Percentiles rank a stretch among this genome's conserved stretches.
phyloP scores from a whole-genome alignment of 2,888 invertebrate genomes.

The Chymomyza amoena region DNA sequence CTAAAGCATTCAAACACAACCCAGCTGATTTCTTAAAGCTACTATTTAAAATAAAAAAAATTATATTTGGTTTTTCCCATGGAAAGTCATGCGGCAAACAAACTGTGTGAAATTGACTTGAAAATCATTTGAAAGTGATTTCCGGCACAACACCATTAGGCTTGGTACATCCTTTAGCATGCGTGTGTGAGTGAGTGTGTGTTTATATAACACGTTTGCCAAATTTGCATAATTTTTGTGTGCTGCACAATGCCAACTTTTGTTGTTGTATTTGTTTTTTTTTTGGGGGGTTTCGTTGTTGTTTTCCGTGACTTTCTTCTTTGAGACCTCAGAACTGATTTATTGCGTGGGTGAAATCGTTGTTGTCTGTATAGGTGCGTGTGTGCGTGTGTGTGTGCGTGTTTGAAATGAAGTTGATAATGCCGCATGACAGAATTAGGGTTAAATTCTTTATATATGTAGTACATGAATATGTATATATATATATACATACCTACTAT shows the following conservation, averaged over 20 bases:
- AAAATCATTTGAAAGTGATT: no score
- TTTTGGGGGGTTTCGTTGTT: background rate
- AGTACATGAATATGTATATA: no score
- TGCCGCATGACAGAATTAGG: conserved; percentile 36
- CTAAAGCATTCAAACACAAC: no score
- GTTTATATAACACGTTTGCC: conserved; percentile 9
- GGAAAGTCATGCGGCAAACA: no score
- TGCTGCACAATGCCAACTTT: conserved; percentile 3
- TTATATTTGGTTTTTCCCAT: no score
- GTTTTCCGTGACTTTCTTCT: conserved; percentile 29
- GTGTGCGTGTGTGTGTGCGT: background rate
- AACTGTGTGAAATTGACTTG: no score
- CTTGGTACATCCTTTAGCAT: conserved; percentile 50
- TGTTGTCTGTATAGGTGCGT: background rate
- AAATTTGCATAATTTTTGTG: conserved; percentile 55
- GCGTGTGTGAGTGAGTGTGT: background rate
- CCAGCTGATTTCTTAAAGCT: no score
- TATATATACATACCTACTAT: background rate
- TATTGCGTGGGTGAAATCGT: conserved; percentile 38
- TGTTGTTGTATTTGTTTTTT: conserved; percentile 9
- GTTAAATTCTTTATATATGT: conserved; percentile 31
- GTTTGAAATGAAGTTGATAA: background rate
- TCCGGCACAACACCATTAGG: background rate
- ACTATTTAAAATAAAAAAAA: no score
- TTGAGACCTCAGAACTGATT: conserved; percentile 2